Evolutionary conservation across 2,888 invertebrate species (phyloP).

Genomic region (Ophraella communa): DNA sequence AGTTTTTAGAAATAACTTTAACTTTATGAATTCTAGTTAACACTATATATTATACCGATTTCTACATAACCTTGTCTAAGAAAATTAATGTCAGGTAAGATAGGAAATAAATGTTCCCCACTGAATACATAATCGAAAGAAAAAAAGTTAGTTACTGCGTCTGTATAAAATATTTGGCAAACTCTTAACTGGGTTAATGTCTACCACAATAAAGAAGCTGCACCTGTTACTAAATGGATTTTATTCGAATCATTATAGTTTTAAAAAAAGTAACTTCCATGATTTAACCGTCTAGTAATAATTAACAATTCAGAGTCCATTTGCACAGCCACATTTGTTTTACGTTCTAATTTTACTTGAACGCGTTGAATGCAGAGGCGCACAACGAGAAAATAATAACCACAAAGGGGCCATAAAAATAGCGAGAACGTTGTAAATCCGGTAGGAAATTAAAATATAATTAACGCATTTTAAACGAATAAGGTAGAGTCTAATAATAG

Average conservation of each 20-base stretch:
- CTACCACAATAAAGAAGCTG: conserved; percentile 22
- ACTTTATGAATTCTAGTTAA: too few relatives aligned
- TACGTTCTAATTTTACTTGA: conserved; percentile 14
- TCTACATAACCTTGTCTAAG: too few relatives aligned
- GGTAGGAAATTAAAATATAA: background rate
- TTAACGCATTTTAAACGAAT: background rate
- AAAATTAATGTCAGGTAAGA: too few relatives aligned
- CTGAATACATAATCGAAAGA: background rate
- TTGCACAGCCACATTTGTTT: conserved; percentile 9
- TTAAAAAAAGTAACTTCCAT: conserved; percentile 15
- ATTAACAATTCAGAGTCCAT: conserved; percentile 25
- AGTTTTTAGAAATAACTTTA: too few relatives aligned
- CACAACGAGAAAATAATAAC: background rate
- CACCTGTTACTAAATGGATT: conserved; percentile 26
- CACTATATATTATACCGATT: too few relatives aligned
- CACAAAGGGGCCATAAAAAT: background rate
- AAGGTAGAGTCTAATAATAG: background rate
- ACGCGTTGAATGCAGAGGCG: background rate
- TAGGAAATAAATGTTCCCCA: background rate
- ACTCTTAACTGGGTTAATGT: conserved; percentile 24
- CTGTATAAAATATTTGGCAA: conserved; percentile 27
- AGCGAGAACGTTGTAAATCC: background rate
- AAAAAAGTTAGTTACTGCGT: conserved; percentile 7
- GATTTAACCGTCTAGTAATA: conserved; percentile 27
- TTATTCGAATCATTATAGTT: conserved; percentile 20